Evolutionary conservation across 2,113 vertebrate species (phyloP).

Genomic region (Equus przewalskii): DNA sequence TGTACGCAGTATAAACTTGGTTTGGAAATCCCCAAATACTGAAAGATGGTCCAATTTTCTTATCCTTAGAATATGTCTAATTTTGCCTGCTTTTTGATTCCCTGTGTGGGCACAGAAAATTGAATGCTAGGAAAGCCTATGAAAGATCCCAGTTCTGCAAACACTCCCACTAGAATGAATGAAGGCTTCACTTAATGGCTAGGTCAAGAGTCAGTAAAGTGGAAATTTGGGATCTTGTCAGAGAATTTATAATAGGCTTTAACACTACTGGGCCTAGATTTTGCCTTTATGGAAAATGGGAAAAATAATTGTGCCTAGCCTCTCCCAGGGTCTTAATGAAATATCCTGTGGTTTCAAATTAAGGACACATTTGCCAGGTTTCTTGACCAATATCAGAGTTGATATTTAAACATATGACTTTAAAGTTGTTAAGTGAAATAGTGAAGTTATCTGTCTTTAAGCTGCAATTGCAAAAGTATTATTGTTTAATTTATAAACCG

Average conservation of each 20-base stretch:
- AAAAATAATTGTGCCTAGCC: not conserved
- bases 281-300: not conserved
- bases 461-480: not conserved
- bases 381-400: not conserved
- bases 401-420: constrained; percentile 16
- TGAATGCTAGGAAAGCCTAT: not conserved
- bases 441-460: constrained; percentile 4
- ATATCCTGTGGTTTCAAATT: not conserved
- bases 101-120: not conserved
- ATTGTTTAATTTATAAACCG: not conserved
- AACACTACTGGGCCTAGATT: not conserved
- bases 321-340: not conserved
- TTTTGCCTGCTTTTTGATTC: not conserved
- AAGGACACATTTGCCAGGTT: not conserved
- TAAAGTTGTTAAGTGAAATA: not conserved
- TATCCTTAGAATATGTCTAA: not conserved
- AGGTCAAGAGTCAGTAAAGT: not conserved
- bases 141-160: constrained; percentile 2
- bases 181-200: not conserved
- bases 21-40: not conserved
- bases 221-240: not conserved
- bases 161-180: not conserved
- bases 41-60: not conserved
- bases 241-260: not conserved
- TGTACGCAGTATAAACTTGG: not conserved